phyloP scores from a whole-genome alignment of 1,140 invertebrate genomes.

The Aleiodes sp. region DNA sequence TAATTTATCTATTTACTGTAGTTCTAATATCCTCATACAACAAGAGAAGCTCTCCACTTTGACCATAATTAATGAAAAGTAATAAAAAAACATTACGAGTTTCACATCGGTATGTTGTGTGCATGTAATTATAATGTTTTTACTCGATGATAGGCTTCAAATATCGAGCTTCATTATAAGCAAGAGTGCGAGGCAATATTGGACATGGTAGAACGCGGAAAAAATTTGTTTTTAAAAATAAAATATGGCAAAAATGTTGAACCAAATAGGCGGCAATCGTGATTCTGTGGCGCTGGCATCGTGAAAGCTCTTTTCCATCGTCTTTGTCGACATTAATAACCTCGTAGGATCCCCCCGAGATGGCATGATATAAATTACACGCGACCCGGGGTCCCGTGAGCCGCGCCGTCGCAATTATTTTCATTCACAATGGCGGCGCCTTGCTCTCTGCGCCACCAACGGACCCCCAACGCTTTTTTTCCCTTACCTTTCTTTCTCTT shows the following conservation, averaged over 20 bases:
- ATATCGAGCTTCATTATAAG: not conserved
- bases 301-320: conserved; percentile 31
- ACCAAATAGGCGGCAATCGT: not conserved
- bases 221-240: conserved; percentile 13
- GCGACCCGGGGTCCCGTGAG: conserved; percentile 36
- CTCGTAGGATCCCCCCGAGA: conserved; percentile 34
- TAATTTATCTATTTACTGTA: conserved; percentile 37
- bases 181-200: too few species aligned
- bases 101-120: too few species aligned
- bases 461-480: too few species aligned
- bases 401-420: conserved; percentile 38
- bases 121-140: too few species aligned
- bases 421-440: conserved; percentile 41
- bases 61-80: conserved; percentile 14
- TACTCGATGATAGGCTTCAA: too few species aligned
- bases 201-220: not conserved
- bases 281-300: conserved; percentile 18
- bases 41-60: not conserved
- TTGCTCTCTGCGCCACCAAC: conserved; percentile 5
- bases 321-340: conserved; percentile 36
- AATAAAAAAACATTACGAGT: too few species aligned
- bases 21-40: conserved; percentile 29
- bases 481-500: not conserved
- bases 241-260: conserved; percentile 11
- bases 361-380: conserved; percentile 44